Base-by-base conservation (phyloP, 2,113 vertebrate species). In the Tragelaphus scriptus region DNA sequence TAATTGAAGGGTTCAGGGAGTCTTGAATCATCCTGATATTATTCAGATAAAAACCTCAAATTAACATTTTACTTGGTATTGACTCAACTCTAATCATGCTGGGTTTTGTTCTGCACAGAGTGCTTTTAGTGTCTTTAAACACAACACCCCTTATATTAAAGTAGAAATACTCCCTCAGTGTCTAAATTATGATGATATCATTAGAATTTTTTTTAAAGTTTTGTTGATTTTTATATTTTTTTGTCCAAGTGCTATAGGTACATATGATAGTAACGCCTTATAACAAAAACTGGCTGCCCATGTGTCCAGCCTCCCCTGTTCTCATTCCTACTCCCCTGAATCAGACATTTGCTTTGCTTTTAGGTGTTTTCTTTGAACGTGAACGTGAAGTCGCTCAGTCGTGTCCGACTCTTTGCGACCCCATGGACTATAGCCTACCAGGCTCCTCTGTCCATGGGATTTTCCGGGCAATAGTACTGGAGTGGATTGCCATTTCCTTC, bases 1-100 rank as follows among this genome's bases (percentile, higher is more conserved):
- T 77, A 97, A 97, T 94, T 96, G 91, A 94, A 93, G 91, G 88
- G 59, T 96, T 94, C 79, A 6, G 32, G 30, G 58, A 97, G 32
- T 79, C 71, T 88, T 86, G 51, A 77, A 59, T 97, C 95, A 63
- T 92, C 40, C 55, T 91, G 47, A 36, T 93, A 93, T 71, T 91
- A 61, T 91, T 95, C 63, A 59, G 84, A 87, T 95, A 79, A 93
- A 95, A 95, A 77, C 65, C 94, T 86, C 77, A 80, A n/a, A 88
- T 91, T 89, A 93, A 55, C 85, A 93, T 91, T 97, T 84, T 87
- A 25, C 58, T 86, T 87, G 63, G 32, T 86, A 26, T 63, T 23
- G 59, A 97, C 30, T 90, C 55, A 58, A 12, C 32, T 68, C 68
- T 85, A 25, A 88, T 85, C n/a, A 68, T 56, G 30, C 58, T 56